These are phyloP conservation scores for Panthera tigris DNA, from an alignment of 2,113 vertebrate genomes.

Conservation along the genomic window DNA sequence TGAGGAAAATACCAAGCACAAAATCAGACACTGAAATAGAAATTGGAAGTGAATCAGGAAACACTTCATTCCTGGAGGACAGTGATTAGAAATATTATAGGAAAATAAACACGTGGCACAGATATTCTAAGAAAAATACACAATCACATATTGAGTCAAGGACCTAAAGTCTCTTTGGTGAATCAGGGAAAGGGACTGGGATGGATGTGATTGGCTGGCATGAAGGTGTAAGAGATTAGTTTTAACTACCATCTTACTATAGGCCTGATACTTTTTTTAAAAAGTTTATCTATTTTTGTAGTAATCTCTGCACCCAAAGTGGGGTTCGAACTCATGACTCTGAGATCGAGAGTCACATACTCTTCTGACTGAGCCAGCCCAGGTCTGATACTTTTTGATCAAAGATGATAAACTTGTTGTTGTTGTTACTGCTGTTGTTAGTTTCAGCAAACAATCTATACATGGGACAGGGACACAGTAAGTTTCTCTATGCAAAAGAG, in stretches of 20 bases:
- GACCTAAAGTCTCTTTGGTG: background rate
- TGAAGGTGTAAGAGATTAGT: background rate
- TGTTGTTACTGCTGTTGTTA: background rate
- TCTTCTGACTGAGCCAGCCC: background rate
- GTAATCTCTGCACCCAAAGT: background rate
- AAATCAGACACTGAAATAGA: background rate
- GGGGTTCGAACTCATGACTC: background rate
- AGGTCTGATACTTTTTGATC: background rate
- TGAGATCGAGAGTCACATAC: background rate
- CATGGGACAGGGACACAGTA: background rate
- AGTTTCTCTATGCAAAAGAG: background rate
- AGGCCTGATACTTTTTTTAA: background rate
- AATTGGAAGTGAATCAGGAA: background rate
- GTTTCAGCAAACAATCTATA: background rate
- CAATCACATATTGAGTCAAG: background rate
- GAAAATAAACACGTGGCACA: slow-evolving; percentile 86
- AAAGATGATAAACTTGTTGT: background rate
- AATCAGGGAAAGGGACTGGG: background rate
- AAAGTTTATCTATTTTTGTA: background rate
- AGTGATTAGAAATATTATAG: slow-evolving; percentile 86
- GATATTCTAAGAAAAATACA: slow-evolving; percentile 81
- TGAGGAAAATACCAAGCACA: slow-evolving; percentile 71
- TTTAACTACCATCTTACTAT: background rate
- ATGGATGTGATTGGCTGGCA: background rate
- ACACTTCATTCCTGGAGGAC: slow-evolving; percentile 78